phyloP scores from a whole-genome alignment of 92 coral and sea anemone genomes.

The Epizoanthus stellaris region DNA sequence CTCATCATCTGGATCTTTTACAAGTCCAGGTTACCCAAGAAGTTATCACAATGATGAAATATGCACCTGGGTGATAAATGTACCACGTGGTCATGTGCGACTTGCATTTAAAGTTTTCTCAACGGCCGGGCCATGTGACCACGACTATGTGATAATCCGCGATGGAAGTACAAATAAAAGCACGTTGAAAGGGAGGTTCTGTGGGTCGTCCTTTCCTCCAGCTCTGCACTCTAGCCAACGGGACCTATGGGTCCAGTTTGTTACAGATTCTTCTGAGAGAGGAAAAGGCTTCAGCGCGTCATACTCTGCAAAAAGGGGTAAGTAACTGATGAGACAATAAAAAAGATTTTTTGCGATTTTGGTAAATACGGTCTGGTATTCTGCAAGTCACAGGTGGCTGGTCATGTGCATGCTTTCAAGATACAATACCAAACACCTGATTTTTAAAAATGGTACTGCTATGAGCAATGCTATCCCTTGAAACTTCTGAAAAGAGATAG shows the following conservation, averaged over 20 bases:
- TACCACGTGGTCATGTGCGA: background rate
- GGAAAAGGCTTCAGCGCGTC: conserved; percentile 4
- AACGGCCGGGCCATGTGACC: background rate
- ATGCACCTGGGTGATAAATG: background rate
- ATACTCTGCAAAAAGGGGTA: background rate
- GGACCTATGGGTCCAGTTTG: background rate
- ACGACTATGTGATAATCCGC: background rate
- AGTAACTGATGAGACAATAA: background rate
- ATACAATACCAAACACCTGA: too few species aligned
- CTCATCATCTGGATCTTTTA: background rate
- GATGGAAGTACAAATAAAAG: background rate
- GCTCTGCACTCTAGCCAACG: background rate
- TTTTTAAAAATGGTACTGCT: too few species aligned
- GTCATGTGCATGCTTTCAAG: too few species aligned
- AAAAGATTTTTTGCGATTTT: background rate
- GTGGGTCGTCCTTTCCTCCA: conserved; percentile 10
- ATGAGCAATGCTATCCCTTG: too few species aligned
- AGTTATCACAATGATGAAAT: background rate
- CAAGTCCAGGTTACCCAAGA: background rate
- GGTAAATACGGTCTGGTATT: background rate
- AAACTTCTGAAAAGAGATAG: too few species aligned
- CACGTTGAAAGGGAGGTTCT: background rate
- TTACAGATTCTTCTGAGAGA: background rate
- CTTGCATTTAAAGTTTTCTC: background rate
- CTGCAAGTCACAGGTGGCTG: too few species aligned